Evolutionary conservation across 2,113 vertebrate genomes (phyloP), one percentile per base, ranked within the genome.

Genomic region (Protomyctophum bolini): DNA sequence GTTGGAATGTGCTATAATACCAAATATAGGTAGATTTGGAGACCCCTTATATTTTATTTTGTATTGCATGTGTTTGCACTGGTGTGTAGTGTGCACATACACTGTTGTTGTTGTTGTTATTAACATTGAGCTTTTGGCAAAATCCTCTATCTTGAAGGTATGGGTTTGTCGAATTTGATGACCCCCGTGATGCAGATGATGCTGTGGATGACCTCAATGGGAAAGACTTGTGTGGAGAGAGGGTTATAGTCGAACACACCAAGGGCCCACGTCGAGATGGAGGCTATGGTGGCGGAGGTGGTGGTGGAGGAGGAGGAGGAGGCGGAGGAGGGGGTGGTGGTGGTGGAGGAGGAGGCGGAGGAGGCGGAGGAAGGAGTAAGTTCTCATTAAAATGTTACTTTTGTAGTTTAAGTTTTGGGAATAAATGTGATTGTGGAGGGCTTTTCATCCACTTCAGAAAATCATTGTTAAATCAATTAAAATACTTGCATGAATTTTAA

Each of bases 151-250:
- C 33, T 33, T 71, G 15, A 1, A 99, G 97, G 76, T 98, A 99
- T 0, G 97, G 97, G 59, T 99, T 98, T 88, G 97, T 99, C 72
- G 97, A 99, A 84, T 98, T 98, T 47, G 97, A 98, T 73, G 97
- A 99, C 82, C 94, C 97, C 69, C 94, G 97, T 0, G 97, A 98
- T 33, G 97, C 97, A 0, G 97, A 98, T 4, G 97, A 98, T 76
- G 97, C 97, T 0, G 97, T 99, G 47, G 98, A 98, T 72, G 97
- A 98, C 83, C 94, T 99, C 57, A 99, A 98, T 5, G 97, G 97
- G 64, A 98, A 98, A 80, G 97, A 98, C 87, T 91, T 99, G 61
- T 99, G 97, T 82, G 97, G 97, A 29, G 97, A 98, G 81, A 86
- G 97, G 68, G 93, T 94, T 63, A 93, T 93, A 8, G 92, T 94